Conservation (phyloP, 2,113 vertebrate species). For the Aepyceros melampus region DNA sequence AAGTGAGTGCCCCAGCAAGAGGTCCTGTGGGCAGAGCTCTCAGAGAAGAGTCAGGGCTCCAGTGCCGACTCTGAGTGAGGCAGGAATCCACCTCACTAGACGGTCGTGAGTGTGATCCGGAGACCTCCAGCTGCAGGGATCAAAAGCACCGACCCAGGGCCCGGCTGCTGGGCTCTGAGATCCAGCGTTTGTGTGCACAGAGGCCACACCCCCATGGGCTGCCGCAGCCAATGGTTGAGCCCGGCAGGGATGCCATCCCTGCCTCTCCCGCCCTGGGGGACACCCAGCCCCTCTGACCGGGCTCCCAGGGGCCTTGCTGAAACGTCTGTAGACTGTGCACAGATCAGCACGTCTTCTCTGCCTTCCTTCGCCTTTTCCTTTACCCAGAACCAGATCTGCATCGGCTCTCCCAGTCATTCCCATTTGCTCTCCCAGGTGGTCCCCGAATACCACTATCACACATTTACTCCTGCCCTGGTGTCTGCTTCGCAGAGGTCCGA, state of each 20-base stretch:
- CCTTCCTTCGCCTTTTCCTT: not conserved
- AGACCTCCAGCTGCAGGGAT: not conserved
- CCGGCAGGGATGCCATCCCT: accelerated
- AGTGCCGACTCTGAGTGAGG: not conserved
- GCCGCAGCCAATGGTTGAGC: not conserved
- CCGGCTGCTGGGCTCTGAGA: not conserved
- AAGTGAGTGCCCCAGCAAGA: accelerated
- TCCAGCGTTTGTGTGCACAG: accelerated
- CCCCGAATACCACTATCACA: not conserved
- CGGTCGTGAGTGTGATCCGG: not conserved
- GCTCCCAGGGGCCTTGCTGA: not conserved
- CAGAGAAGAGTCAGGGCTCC: not conserved
- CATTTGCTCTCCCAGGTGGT: not conserved
- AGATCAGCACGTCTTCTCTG: accelerated
- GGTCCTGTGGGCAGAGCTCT: accelerated
- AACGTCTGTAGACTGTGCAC: accelerated
- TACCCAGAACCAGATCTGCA: not conserved
- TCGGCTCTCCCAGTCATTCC: not conserved
- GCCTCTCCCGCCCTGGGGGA: not conserved
- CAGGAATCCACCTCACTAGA: not conserved
- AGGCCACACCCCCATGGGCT: accelerated
- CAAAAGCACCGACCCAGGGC: not conserved
- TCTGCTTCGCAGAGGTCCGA: not conserved
- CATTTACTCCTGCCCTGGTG: not conserved
- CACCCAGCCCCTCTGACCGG: accelerated